Conservation (phyloP, 2,888 invertebrate genomes). For the Xestia xanthographa region DNA sequence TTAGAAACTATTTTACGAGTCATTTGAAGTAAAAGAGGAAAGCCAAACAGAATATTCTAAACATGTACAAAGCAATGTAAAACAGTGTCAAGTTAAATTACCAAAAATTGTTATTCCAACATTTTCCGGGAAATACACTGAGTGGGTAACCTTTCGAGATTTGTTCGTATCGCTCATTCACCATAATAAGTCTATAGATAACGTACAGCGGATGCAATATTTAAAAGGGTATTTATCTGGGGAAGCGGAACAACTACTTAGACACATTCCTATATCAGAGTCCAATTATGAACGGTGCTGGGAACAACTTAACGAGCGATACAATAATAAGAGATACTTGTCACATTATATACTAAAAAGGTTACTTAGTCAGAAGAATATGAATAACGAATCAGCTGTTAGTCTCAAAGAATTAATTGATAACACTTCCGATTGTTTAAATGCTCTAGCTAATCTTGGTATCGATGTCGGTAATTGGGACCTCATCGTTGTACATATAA, state of each 20-base stretch:
- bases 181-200: neutral
- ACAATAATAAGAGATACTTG: slow-evolving; percentile 11
- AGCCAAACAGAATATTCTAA: neutral
- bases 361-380: slow-evolving; percentile 3
- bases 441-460: too few species aligned
- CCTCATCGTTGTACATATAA: too few species aligned
- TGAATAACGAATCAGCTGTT: neutral
- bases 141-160: slow-evolving; percentile 12
- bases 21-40: neutral
- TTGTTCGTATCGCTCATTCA: neutral
- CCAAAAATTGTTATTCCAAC: neutral
- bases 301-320: neutral
- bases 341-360: neutral
- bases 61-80: neutral
- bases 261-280: slow-evolving; percentile 7
- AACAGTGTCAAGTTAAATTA: slow-evolving; percentile 11
- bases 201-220: slow-evolving; percentile 9
- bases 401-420: too few species aligned
- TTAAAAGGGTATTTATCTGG: slow-evolving; percentile 10
- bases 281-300: slow-evolving; percentile 1
- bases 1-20: neutral
- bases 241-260: slow-evolving; percentile 8
- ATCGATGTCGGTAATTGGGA: too few species aligned
- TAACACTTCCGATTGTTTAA: too few species aligned
- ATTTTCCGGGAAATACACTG: neutral